Evolutionary conservation across 2,113 vertebrate genomes (phyloP).

Genomic region (Xiphias gladius): DNA sequence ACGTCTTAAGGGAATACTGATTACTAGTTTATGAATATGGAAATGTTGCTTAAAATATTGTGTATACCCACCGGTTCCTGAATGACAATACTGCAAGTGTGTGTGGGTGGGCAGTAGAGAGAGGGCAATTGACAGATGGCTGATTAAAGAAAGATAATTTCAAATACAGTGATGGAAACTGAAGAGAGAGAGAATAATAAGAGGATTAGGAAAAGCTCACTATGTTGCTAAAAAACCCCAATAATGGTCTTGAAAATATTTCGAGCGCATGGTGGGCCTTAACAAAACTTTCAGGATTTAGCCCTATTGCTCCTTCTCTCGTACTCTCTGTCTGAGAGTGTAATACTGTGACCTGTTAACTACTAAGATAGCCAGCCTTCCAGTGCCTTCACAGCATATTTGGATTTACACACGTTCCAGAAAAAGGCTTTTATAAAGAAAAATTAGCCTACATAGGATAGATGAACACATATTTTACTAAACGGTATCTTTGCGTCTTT

Average conservation of each 20-base stretch:
- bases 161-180: slow-evolving; percentile 43
- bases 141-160: slow-evolving; percentile 49
- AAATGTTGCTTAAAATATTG: slow-evolving; percentile 42
- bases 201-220: slow-evolving; percentile 17
- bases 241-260: background rate
- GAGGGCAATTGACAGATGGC: slow-evolving; percentile 51
- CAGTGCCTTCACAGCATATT: background rate
- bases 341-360: background rate
- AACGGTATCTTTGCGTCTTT: background rate
- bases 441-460: background rate
- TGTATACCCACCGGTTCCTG: slow-evolving; percentile 41
- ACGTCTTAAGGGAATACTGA: slow-evolving; percentile 30
- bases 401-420: background rate
- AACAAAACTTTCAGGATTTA: slow-evolving; percentile 4
- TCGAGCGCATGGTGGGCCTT: background rate
- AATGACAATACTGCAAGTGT: slow-evolving; percentile 13
- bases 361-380: background rate
- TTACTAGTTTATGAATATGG: slow-evolving; percentile 51
- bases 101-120: slow-evolving; percentile 16
- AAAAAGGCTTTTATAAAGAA: background rate
- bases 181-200: background rate
- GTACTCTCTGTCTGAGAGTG: background rate
- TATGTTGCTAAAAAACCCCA: slow-evolving; percentile 2
- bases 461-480: no score
- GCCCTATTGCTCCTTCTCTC: background rate